phyloP scores from a whole-genome alignment of 2,797 vertebrate genomes.

The Stomatorhinus walkeri region DNA sequence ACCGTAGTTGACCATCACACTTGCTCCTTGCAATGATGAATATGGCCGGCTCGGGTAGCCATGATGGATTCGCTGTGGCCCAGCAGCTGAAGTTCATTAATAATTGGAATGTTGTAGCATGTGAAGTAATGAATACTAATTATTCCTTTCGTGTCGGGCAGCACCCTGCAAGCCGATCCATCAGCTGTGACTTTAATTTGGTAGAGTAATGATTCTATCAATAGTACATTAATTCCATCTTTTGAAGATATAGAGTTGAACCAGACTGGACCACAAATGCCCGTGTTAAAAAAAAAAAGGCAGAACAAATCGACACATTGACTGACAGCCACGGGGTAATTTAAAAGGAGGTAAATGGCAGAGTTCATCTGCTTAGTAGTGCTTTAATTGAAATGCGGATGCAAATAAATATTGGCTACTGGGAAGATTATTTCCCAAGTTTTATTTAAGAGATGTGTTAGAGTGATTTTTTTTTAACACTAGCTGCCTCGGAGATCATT shows the following conservation, averaged over 20 bases:
- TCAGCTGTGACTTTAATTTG: conserved; percentile 99
- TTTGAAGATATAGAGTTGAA: conserved; percentile 99
- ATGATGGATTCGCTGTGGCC: conserved; percentile 88
- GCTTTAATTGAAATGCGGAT: conserved; percentile 93
- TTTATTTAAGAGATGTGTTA: conserved; percentile 46
- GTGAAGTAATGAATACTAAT: conserved; percentile 99
- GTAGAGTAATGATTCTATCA: conserved; percentile 99
- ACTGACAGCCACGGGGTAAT: conserved; percentile 82
- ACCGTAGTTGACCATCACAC: conserved; percentile 60
- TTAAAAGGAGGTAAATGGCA: conserved; percentile 85
- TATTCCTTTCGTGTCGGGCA: conserved; percentile 98
- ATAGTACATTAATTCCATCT: conserved; percentile 99
- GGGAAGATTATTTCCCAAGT: conserved; percentile 47
- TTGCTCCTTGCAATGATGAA: conserved; percentile 77
- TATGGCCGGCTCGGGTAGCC: conserved; percentile 68
- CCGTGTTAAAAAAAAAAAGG: conserved; percentile 42
- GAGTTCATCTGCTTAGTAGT: conserved; percentile 77
- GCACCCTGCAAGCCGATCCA: conserved; percentile 92
- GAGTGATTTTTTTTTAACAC: conserved; percentile 33
- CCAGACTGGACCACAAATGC: conserved; percentile 74
- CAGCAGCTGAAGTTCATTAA: conserved; percentile 99
- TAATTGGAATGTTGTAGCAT: conserved; percentile 99
- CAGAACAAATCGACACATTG: conserved; percentile 75
- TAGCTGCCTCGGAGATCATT: conserved; percentile 36
- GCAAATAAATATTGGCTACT: conserved; percentile 68